These are phyloP conservation scores for Selenia dentaria DNA, from an alignment of 2,888 invertebrate genomes.

Conservation along the genomic window DNA sequence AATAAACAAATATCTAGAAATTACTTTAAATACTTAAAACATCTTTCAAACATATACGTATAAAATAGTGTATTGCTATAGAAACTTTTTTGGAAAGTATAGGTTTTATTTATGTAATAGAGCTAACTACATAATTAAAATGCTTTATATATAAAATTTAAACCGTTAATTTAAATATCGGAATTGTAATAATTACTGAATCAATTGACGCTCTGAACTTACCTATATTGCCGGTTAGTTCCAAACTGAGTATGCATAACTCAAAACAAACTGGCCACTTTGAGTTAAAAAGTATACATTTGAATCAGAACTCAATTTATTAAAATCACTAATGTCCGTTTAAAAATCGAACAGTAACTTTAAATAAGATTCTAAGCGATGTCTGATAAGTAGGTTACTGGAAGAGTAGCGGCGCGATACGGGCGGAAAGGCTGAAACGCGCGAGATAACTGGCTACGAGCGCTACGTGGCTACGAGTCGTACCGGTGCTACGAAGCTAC, in stretches of 20 bases:
- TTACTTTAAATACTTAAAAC: too few relatives aligned
- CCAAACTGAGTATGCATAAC: slow-evolving; percentile 46
- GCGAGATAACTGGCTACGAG: slow-evolving; percentile 73
- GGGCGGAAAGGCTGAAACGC: slow-evolving; percentile 67
- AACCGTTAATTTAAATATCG: too few relatives aligned
- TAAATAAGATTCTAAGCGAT: slow-evolving; percentile 30
- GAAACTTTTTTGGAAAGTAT: too few relatives aligned
- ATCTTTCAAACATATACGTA: too few relatives aligned
- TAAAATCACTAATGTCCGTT: slow-evolving; percentile 39
- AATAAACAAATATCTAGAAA: too few relatives aligned
- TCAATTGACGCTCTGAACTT: too few relatives aligned
- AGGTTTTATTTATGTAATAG: too few relatives aligned
- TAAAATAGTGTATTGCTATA: too few relatives aligned
- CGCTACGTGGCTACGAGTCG: slow-evolving; percentile 50
- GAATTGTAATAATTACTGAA: too few relatives aligned
- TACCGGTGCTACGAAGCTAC: slow-evolving; percentile 51
- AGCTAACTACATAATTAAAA: too few relatives aligned
- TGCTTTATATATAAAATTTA: too few relatives aligned
- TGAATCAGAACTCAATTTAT: slow-evolving; percentile 14
- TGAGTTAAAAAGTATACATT: slow-evolving; percentile 6
- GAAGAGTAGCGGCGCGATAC: slow-evolving; percentile 53
- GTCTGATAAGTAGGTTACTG: slow-evolving; percentile 54
- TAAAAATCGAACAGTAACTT: slow-evolving; percentile 38
- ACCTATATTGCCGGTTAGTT: slow-evolving; percentile 40
- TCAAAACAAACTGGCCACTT: slow-evolving; percentile 41